A percentile compares a stretch with the other conserved stretches of the same genome.
Evolutionary conservation across 1,140 invertebrate species (phyloP).

Genomic region (Maniola jurtina): DNA sequence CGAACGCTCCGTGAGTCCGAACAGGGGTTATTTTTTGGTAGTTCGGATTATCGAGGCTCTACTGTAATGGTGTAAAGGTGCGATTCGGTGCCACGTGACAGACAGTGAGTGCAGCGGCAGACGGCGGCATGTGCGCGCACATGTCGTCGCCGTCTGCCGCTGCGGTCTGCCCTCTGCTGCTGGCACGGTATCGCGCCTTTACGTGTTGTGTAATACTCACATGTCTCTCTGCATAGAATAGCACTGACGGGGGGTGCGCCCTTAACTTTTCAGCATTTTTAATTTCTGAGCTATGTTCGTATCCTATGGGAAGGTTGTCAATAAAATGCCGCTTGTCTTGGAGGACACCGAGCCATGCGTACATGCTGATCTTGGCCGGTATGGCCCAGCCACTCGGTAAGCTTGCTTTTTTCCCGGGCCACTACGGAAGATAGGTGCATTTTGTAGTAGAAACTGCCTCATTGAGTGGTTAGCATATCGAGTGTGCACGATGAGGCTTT

Average conservation of each 20-base stretch:
- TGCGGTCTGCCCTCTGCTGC: too few species aligned
- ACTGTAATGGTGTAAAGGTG: too few species aligned
- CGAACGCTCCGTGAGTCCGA: too few species aligned
- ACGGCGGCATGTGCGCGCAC: too few species aligned
- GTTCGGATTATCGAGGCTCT: too few species aligned
- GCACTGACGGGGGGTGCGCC: conserved; percentile 81
- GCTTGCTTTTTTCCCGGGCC: conserved; percentile 89
- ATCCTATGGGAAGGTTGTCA: conserved; percentile 88
- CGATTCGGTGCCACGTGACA: too few species aligned
- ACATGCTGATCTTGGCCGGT: conserved; percentile 89
- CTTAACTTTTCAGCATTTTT: conserved; percentile 83
- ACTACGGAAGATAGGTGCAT: conserved; percentile 72
- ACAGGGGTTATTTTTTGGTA: too few species aligned
- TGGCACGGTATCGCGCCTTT: background rate
- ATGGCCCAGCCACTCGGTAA: conserved; percentile 89
- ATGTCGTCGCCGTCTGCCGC: too few species aligned
- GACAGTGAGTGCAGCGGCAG: too few species aligned
- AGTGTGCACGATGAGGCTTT: too few species aligned
- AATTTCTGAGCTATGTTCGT: conserved; percentile 86
- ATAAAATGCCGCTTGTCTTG: conserved; percentile 92
- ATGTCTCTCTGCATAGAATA: conserved; percentile 88
- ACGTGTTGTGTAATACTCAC: conserved; percentile 77
- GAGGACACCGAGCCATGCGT: conserved; percentile 89
- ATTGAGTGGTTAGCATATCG: too few species aligned
- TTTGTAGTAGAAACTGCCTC: background rate